Evolutionary conservation across 1,140 invertebrate genomes (phyloP).

Genomic region (Agrypnia vestita): DNA sequence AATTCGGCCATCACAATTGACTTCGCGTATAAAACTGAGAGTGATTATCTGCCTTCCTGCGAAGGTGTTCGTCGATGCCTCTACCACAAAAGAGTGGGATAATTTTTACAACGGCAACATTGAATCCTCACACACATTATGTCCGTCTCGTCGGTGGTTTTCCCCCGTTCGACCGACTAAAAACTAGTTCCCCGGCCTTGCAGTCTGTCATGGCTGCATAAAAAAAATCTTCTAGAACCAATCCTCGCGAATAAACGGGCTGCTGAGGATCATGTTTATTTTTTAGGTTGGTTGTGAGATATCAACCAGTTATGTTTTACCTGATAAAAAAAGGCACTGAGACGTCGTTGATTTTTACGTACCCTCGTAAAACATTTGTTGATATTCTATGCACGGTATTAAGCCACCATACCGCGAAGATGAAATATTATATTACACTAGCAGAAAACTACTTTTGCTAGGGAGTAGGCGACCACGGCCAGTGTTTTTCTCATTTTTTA

Average conservation of each 20-base stretch:
- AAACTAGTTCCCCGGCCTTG: conserved; percentile 28
- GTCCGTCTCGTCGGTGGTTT: background rate
- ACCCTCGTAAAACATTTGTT: too few relatives aligned
- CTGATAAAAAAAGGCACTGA: too few relatives aligned
- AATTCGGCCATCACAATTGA: background rate
- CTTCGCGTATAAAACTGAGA: conserved; percentile 17
- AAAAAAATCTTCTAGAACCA: background rate
- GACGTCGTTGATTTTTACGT: too few relatives aligned
- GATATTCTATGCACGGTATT: too few relatives aligned
- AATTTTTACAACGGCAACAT: conserved; percentile 1
- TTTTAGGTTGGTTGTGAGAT: background rate
- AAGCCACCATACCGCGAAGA: too few relatives aligned
- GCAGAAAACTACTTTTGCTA: too few relatives aligned
- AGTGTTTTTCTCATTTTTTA: too few relatives aligned
- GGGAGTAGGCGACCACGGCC: too few relatives aligned
- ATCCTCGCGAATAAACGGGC: conserved; percentile 7
- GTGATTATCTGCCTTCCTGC: conserved; percentile 14
- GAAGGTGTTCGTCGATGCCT: conserved; percentile 8
- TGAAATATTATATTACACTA: too few relatives aligned
- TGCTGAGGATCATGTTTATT: background rate
- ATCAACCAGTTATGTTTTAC: too few relatives aligned
- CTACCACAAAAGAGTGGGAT: conserved; percentile 20
- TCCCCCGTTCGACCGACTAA: background rate
- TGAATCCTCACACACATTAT: background rate
- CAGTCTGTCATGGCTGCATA: conserved; percentile 16